These are phyloP conservation scores for Trachurus trachurus DNA, from an alignment of 2,797 vertebrate genomes.

Conservation along the genomic window DNA sequence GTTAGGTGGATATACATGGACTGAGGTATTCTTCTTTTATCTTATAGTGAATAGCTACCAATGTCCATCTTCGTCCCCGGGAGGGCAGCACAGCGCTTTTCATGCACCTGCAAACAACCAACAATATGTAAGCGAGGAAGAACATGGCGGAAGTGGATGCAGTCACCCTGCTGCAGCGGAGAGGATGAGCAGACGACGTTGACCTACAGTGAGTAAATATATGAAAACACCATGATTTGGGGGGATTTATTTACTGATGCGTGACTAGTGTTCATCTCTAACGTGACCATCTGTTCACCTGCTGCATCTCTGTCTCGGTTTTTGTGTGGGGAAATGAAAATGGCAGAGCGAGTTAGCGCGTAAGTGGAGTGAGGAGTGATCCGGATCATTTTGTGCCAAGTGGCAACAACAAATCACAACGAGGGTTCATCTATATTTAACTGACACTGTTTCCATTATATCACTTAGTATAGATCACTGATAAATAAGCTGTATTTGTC, in stretches of 20 bases:
- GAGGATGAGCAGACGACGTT: conserved; percentile 35
- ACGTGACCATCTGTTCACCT: neutral
- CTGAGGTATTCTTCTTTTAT: too few species aligned
- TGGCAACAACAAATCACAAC: too few species aligned
- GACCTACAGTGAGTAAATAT: conserved; percentile 53
- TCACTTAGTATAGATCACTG: too few species aligned
- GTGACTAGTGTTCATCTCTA: neutral
- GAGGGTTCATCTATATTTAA: neutral
- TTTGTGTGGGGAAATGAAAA: neutral
- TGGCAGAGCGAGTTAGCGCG: too few species aligned
- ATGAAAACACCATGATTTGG: too few species aligned
- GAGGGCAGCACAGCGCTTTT: conserved; percentile 25
- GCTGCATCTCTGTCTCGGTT: neutral
- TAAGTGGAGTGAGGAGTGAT: neutral
- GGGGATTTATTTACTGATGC: too few species aligned
- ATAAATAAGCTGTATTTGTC: too few species aligned
- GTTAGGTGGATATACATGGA: too few species aligned
- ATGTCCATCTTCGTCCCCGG: neutral
- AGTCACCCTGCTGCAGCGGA: conserved; percentile 25
- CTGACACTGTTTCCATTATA: neutral
- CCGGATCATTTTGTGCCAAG: neutral
- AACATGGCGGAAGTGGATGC: conserved; percentile 38
- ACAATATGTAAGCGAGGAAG: conserved; percentile 40
- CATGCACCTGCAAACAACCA: too few species aligned
- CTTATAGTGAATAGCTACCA: too few species aligned